These are phyloP conservation scores for Panorpa germanica DNA, from an alignment of 2,888 invertebrate genomes.

Conservation along the genomic window DNA sequence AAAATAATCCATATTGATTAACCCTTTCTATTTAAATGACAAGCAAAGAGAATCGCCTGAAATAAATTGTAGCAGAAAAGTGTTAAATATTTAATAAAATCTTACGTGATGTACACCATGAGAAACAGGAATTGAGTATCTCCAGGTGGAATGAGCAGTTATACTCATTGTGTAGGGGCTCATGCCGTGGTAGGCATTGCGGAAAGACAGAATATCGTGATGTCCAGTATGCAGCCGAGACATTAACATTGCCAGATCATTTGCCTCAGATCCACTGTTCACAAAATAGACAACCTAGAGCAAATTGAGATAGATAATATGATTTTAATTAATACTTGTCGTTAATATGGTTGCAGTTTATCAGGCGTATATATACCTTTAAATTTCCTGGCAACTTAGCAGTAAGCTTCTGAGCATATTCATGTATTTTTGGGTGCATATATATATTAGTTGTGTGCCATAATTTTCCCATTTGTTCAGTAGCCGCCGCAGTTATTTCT, in stretches of 20 bases:
- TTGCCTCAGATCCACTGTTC: constrained; percentile 95
- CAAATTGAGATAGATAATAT: constrained; percentile 4
- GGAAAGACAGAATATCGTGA: constrained; percentile 68
- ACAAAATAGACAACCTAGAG: constrained; percentile 73
- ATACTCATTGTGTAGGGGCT: constrained; percentile 67
- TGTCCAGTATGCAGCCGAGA: constrained; percentile 72
- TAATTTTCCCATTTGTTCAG: constrained; percentile 58
- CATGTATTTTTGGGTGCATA: constrained; percentile 73
- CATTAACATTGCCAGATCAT: constrained; percentile 80
- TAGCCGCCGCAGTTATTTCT: constrained; percentile 62
- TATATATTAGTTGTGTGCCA: constrained; percentile 93
- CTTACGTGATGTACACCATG: constrained; percentile 64
- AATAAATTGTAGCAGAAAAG: neutral
- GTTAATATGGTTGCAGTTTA: neutral
- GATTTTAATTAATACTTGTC: neutral
- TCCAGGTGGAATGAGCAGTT: constrained; percentile 64
- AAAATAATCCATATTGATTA: constrained; percentile 1
- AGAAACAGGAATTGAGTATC: constrained; percentile 49
- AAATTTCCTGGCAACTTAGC: constrained; percentile 69
- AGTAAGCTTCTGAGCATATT: constrained; percentile 70
- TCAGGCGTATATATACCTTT: constrained; percentile 33
- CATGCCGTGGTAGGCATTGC: constrained; percentile 86
- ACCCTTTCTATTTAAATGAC: constrained; percentile 3
- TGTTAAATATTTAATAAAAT: constrained; percentile 10
- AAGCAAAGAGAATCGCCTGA: no score